Base-by-base conservation (phyloP, 2,888 invertebrate species). In the Synergus itoensis region DNA sequence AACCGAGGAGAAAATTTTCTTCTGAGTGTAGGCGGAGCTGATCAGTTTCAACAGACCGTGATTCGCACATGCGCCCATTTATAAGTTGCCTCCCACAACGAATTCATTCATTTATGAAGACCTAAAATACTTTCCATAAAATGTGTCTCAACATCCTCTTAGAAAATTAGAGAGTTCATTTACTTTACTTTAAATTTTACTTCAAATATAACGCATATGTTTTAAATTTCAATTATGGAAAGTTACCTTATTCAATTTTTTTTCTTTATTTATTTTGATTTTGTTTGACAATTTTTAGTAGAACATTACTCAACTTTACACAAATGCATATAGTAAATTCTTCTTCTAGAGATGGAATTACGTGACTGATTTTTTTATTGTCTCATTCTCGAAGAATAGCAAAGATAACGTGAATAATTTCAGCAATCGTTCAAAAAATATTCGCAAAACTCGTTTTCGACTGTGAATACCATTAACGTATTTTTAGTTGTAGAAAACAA, bases 11-110 rank as follows among this genome's bases (percentile, higher is more conserved):
- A 8, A 57, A 60, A 4, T 21, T 60, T 18, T 60, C 11, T 11
- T 11, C 1, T 8, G 4, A 11, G 82, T 86, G 89, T 89, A 88
- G 89, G 89, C 89, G 89, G 89, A 88, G 89, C 87, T 88, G 89
- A 86, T 89, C 83, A 82, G 78, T 81, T 83, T 65, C 84, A 87
- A 88, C 79, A 84, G 77, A 83, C 82, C 79, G 76, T 69, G 78
- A 82, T 81, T 84, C 82, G 88, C 89, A 89, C 89, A 89, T 89
- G 89, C 89, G 89, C 89, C 81, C 84, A 84, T 82, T 86, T 83
- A 84, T 45, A 21, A 82, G 87, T 87, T 84, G 84, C 89, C 89
- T 86, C 89, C 89, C 88, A 89, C 88, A 84, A 87, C 76, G 43
- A 18, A 43, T 60, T 60, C 60, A 60, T 60, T 60, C 60, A 60